These are phyloP conservation scores for Sturmia bella DNA, from an alignment of 2,888 invertebrate species.

Conservation along the genomic window DNA sequence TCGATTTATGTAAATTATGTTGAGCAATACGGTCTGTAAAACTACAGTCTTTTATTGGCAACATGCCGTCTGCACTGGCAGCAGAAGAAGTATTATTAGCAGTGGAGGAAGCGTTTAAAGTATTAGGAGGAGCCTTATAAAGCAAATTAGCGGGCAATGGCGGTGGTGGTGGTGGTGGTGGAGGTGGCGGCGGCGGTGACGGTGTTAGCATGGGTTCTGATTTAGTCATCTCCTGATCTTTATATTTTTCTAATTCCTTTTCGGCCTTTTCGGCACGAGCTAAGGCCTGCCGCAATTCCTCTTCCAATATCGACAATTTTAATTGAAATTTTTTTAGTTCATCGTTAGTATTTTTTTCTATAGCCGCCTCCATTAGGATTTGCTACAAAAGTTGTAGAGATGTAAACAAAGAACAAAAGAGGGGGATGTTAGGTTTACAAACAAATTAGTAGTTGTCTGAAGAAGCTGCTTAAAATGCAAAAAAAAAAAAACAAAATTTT, in stretches of 20 bases:
- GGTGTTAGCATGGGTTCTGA: conserved; percentile 77
- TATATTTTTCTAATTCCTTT: conserved; percentile 79
- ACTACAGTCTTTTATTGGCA: conserved; percentile 48
- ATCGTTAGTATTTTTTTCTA: conserved; percentile 82
- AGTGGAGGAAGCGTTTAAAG: conserved; percentile 31
- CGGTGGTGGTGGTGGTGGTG: conserved; percentile 80
- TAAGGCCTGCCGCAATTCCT: conserved; percentile 82
- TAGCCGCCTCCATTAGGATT: conserved; percentile 83
- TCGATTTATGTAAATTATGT: conserved; percentile 75
- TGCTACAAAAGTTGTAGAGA: conserved; percentile 79
- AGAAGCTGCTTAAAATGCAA: conserved; percentile 60
- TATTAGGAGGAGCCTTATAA: conserved; percentile 73
- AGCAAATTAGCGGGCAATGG: conserved; percentile 78
- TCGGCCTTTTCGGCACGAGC: conserved; percentile 84
- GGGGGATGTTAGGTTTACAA: conserved; percentile 72
- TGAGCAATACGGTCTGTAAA: conserved; percentile 75
- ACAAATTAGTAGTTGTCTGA: conserved; percentile 77
- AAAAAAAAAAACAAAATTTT: conserved; percentile 69
- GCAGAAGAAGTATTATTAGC: neutral
- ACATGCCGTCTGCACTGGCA: neutral
- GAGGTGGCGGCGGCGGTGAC: conserved; percentile 73
- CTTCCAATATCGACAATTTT: conserved; percentile 84
- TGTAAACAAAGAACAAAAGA: conserved; percentile 69
- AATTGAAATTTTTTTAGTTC: conserved; percentile 84
- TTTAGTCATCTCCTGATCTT: conserved; percentile 68